These are phyloP conservation scores for Nematolebias whitei DNA, from an alignment of 2,113 vertebrate genomes.

Conservation along the genomic window DNA sequence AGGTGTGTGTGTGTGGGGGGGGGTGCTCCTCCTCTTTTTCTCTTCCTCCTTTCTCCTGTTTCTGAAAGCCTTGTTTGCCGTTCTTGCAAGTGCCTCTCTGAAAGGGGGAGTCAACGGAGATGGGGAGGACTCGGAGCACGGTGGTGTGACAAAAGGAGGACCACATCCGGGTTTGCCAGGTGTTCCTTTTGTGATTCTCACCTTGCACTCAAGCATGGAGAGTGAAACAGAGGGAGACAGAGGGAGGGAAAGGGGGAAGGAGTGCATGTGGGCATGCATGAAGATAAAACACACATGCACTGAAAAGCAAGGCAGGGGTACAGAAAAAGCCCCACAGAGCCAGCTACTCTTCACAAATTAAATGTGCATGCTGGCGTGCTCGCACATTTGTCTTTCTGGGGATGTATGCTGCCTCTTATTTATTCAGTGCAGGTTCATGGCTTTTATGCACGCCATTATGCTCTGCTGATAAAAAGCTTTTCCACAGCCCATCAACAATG, in stretches of 20 bases:
- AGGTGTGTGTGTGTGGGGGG: constrained; percentile 49
- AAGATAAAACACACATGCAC: constrained; percentile 20
- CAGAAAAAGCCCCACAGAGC: too few species aligned
- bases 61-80: constrained; percentile 80
- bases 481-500: constrained; percentile 68
- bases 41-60: constrained; percentile 51
- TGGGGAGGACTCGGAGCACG: constrained; percentile 13
- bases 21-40: constrained; percentile 38
- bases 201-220: constrained; percentile 69
- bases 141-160: constrained; percentile 64
- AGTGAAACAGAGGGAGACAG: constrained; percentile 18
- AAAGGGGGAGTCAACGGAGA: constrained; percentile 55
- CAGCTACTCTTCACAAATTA: constrained; percentile 71
- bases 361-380: constrained; percentile 26
- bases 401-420: constrained; percentile 63
- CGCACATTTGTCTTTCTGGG: too few species aligned
- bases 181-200: constrained; percentile 82
- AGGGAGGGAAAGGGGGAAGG: constrained; percentile 38
- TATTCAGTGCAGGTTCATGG: constrained; percentile 65
- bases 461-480: constrained; percentile 68
- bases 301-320: constrained; percentile 9
- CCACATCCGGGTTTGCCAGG: constrained; percentile 81
- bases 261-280: constrained; percentile 13
- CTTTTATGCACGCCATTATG: constrained; percentile 67
- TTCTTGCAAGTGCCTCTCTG: constrained; percentile 73